A percentile compares a stretch with the other conserved stretches of the same genome.
phyloP scores from a whole-genome alignment of 2,113 vertebrate genomes.

The Austrofundulus limnaeus region DNA sequence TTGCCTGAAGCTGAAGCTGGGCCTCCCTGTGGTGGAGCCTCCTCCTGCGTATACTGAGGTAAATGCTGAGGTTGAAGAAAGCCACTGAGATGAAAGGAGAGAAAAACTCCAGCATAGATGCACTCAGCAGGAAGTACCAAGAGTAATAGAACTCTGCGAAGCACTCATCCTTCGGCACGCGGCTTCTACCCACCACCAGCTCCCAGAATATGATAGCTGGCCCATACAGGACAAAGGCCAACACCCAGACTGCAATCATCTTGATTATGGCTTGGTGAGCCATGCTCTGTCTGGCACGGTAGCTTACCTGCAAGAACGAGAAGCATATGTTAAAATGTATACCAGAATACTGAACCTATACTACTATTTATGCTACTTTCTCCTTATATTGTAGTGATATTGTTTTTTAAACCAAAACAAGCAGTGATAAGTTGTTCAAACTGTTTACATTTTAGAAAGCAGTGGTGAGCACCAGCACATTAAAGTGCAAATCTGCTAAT shows the following conservation, averaged over 20 bases:
- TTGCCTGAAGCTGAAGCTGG: constrained; percentile 52
- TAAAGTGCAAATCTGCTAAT: no score
- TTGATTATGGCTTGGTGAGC: constrained; percentile 75
- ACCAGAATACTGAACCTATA: not conserved
- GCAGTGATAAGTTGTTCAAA: not conserved
- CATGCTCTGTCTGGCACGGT: constrained; percentile 76
- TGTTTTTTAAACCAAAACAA: not conserved
- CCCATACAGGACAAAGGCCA: constrained; percentile 87
- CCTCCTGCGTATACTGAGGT: constrained; percentile 83
- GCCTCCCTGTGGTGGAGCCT: constrained; percentile 59
- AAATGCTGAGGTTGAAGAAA: constrained; percentile 91
- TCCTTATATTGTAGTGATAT: not conserved
- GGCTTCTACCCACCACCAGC: constrained; percentile 66
- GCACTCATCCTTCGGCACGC: constrained; percentile 80
- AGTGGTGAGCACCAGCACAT: no score
- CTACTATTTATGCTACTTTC: not conserved
- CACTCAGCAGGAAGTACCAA: constrained; percentile 85
- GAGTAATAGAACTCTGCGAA: constrained; percentile 82
- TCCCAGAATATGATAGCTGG: constrained; percentile 87
- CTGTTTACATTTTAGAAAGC: no score
- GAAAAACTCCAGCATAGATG: constrained; percentile 81
- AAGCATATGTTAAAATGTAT: constrained; percentile 29
- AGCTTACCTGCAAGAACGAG: constrained; percentile 72
- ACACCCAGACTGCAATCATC: constrained; percentile 85
- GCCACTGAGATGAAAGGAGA: constrained; percentile 80